Evolutionary conservation across 2,888 invertebrate genomes (phyloP).

Genomic region (Synanthedon tipuliformis): DNA sequence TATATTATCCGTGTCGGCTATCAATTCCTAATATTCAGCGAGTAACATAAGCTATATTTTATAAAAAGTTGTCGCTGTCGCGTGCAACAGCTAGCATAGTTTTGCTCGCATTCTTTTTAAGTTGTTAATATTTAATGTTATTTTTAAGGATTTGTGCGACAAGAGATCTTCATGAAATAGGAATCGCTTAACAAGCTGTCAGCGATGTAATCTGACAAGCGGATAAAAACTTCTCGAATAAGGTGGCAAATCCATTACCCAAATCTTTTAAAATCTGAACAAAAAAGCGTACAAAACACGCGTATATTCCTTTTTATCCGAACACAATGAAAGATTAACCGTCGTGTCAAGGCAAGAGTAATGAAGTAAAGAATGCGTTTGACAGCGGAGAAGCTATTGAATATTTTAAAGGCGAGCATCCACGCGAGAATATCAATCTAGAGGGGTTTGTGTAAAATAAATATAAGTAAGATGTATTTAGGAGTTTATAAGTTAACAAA

Average conservation of each 20-base stretch:
- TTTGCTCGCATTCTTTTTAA: too few relatives aligned
- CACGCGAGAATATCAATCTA: background rate
- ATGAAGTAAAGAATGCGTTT: conserved; percentile 54
- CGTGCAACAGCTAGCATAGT: too few relatives aligned
- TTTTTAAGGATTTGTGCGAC: too few relatives aligned
- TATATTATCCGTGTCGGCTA: too few relatives aligned
- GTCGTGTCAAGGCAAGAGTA: conserved; percentile 45
- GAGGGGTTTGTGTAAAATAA: background rate
- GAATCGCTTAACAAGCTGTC: background rate
- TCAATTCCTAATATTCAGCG: too few relatives aligned
- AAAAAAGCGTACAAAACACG: conserved; percentile 21
- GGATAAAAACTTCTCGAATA: background rate
- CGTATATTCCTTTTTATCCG: conserved; percentile 27
- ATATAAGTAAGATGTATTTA: too few relatives aligned
- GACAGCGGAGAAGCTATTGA: conserved; percentile 44
- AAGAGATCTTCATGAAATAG: too few relatives aligned
- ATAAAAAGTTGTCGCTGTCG: too few relatives aligned
- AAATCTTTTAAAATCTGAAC: background rate
- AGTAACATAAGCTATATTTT: too few relatives aligned
- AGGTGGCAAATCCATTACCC: background rate
- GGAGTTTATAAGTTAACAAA: too few relatives aligned
- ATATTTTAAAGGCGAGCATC: conserved; percentile 36
- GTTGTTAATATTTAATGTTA: too few relatives aligned
- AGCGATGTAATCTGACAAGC: background rate
- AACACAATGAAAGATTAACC: conserved; percentile 57